phyloP scores from a whole-genome alignment of 2,888 invertebrate genomes.

The Tipula helvola region DNA sequence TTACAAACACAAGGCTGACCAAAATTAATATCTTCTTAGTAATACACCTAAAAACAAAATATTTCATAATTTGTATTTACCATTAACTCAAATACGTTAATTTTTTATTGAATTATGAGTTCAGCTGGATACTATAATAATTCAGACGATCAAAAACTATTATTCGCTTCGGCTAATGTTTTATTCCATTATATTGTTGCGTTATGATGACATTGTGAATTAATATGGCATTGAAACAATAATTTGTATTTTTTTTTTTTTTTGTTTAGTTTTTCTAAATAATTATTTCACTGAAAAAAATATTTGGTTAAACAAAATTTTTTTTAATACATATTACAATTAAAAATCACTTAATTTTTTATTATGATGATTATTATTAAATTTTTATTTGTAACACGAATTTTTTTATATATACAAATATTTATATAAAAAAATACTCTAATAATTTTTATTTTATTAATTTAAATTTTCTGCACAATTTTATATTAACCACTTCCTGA shows the following conservation, averaged over 20 bases:
- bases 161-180: neutral
- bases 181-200: neutral
- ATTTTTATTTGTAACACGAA: neutral
- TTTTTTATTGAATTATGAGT: neutral
- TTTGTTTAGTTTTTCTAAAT: neutral
- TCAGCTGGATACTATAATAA: neutral
- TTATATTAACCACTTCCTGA: neutral
- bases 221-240: constrained; percentile 7
- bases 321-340: neutral
- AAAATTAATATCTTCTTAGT: neutral
- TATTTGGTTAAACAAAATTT: neutral
- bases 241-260: neutral
- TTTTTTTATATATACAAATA: neutral
- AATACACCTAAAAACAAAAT: neutral
- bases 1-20: neutral
- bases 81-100: neutral
- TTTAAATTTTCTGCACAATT: neutral
- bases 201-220: constrained; percentile 9
- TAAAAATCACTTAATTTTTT: neutral
- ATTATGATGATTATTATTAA: neutral
- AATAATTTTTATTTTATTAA: neutral
- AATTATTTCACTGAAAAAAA: neutral
- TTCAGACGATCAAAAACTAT: neutral
- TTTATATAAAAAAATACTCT: neutral
- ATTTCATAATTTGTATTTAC: neutral